Base-by-base conservation (phyloP, 1,140 invertebrate species). In the Temnothorax curvispinosus region DNA sequence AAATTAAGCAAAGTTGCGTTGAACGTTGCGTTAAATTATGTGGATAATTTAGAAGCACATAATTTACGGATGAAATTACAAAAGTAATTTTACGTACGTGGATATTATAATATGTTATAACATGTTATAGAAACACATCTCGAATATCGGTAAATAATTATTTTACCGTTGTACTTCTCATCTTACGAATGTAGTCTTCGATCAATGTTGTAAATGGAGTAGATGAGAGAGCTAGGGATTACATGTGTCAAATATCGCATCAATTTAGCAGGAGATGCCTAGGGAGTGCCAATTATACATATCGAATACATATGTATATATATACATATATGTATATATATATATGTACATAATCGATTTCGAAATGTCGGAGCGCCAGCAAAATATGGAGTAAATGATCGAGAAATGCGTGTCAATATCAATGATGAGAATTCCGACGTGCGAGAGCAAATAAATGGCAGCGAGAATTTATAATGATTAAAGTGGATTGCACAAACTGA, bases 221-320 rank as follows among this genome's bases (percentile, higher is more conserved):
- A 18, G 41, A 4, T 27, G 41, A 21, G 56, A 84, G 41, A 21
- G 27, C 13, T 21, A 56, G 9, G 50, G n/a, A 84, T 84, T 75
- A 84, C 69, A 84, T n/a, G 80, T 84, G 69, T 84, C 80, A 84
- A 75, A 84, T 84, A 84, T 84, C 54, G 52, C 65, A 58, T 82
- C 27, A 74, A 84, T 84, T 75, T 84, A 60, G 54, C 13, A 27
- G 18, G 13, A 84, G 69, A 54, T 75, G 32, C n/a, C 41, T 56
- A 32, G 69, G 27, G 54, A 84, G 54, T 75, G 69, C 41, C 80
- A 84, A 84, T 84, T 84, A 84, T 84, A 41, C 80, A 84, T 62
- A 84, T 84, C 44, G 41, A 75, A 84, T 75, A 62, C 69, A 50
- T 84, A 60, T 50, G 50, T 54, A 1, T 6, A 72, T 84, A 60